phyloP scores from a whole-genome alignment of 2,797 vertebrate genomes.

The Sebastes aleutianus region DNA sequence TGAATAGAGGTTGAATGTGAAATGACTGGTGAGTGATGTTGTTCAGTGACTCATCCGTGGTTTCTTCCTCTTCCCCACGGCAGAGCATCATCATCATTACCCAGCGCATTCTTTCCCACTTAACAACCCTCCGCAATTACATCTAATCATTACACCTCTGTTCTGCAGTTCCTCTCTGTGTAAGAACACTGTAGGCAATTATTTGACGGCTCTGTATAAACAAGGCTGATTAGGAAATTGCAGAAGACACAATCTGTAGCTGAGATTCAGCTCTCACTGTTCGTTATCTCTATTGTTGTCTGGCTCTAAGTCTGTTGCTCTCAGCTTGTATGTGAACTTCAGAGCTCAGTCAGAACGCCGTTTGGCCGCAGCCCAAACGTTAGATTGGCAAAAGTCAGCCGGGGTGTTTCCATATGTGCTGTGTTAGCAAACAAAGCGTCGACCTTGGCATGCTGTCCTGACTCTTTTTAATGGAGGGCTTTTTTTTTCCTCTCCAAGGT shows the following conservation, averaged over 20 bases:
- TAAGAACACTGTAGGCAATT: background rate
- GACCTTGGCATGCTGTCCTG: conserved; percentile 54
- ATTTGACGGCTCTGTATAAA: conserved; percentile 7
- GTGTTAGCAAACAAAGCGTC: conserved; percentile 53
- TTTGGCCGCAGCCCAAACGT: conserved; percentile 46
- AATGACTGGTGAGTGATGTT: conserved; percentile 11
- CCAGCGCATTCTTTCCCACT: conserved; percentile 28
- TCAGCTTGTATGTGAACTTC: conserved; percentile 41
- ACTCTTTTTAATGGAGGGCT: conserved; percentile 1
- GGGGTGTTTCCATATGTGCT: conserved; percentile 65
- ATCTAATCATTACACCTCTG: conserved; percentile 36
- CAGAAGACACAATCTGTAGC: background rate
- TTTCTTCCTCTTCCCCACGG: conserved; percentile 7
- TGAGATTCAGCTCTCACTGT: background rate
- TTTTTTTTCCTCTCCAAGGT: conserved; percentile 3
- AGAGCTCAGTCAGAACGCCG: conserved; percentile 12
- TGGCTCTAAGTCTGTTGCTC: background rate
- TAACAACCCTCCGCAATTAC: conserved; percentile 34
- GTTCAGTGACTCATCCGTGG: conserved; percentile 38
- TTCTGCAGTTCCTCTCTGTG: conserved; percentile 1
- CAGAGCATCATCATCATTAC: conserved; percentile 19
- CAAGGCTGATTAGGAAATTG: background rate
- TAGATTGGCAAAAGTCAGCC: conserved; percentile 35
- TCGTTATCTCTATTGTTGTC: conserved; percentile 6
- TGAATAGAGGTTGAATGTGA: conserved; percentile 28